Evolutionary conservation across 2,797 vertebrate genomes (phyloP).

Genomic region (Pelobates cultripes): DNA sequence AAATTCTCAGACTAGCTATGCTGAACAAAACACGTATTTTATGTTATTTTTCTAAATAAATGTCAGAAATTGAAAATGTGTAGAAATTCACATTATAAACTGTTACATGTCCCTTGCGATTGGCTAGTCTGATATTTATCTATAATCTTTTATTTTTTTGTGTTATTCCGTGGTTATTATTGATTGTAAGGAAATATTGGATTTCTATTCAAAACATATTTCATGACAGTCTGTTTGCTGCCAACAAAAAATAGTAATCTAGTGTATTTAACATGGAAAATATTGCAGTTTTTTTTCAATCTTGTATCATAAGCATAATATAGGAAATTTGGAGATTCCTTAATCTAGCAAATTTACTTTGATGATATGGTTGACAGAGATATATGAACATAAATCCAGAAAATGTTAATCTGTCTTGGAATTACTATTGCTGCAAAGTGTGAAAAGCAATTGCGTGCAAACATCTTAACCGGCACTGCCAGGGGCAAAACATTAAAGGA

Average conservation of each 20-base stretch:
- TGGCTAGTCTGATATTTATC: slow-evolving; percentile 25
- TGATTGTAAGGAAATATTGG: background rate
- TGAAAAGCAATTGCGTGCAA: no score
- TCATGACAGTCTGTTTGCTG: no score
- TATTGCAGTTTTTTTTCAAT: background rate
- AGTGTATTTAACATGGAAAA: background rate
- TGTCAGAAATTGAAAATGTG: slow-evolving; percentile 34
- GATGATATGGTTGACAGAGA: no score
- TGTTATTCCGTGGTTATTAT: background rate
- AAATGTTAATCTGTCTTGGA: no score
- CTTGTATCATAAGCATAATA: background rate
- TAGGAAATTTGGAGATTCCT: background rate
- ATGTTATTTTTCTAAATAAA: slow-evolving; percentile 32
- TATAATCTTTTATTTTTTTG: slow-evolving; percentile 12
- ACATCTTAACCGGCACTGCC: no score
- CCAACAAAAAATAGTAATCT: background rate
- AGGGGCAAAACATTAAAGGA: no score
- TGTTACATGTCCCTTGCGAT: slow-evolving; percentile 25
- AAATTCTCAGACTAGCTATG: slow-evolving; percentile 41
- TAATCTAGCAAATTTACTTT: no score
- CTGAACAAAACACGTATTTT: slow-evolving; percentile 39
- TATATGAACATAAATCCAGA: no score
- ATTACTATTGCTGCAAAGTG: no score
- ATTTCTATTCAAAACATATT: background rate
- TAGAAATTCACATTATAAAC: background rate